Evolutionary conservation across 1,140 invertebrate genomes (phyloP), one percentile per base, ranked within the genome.

Genomic region (Nephila pilipes): DNA sequence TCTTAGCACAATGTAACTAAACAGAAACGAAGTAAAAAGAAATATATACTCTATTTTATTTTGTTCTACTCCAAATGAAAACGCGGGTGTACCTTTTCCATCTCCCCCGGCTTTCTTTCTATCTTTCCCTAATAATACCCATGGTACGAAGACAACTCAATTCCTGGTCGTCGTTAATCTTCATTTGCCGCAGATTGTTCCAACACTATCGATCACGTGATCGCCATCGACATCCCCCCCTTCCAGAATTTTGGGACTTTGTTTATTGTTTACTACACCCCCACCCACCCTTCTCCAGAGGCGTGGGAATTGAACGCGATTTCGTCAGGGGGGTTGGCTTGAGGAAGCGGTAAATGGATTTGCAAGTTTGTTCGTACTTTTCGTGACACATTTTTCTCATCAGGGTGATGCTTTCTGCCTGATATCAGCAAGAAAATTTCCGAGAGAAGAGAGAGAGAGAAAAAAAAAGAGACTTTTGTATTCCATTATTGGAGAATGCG

Each of bases 111-210:
- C 8, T 10, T 46, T 46, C 46, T 46, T 46, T 46, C 46, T 46
- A 46, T 46, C 12, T 58, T 65, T 58, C 65, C 20, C 58, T n/a
- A n/a, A 57, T 63, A 57, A 32, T 36, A 36, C 55, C 29, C 69
- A 46, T 8, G 14, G 29, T 25, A 38, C 55, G 80, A 81, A 32
- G 89, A 91, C 89, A 91, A 46, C 36, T 91, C 79, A 83, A 60
- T 83, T 91, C 69, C 69, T 29, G 32, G 25, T 32, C 20, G 57
- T 91, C 89, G 89, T 91, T 83, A 60, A 91, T 91, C 89, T 91
- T 91, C 89, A 91, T 91, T 88, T 90, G 88, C 25, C 88, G 69
- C 25, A 81, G 69, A 90, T 90, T 81, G 69, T 90, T 60, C 75
- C 54, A 79, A 38, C 89, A 25, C 32, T 83, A 91, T 91, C 89